Base-by-base conservation (phyloP, 2,888 invertebrate genomes). In the Pristionchus japonicus region DNA sequence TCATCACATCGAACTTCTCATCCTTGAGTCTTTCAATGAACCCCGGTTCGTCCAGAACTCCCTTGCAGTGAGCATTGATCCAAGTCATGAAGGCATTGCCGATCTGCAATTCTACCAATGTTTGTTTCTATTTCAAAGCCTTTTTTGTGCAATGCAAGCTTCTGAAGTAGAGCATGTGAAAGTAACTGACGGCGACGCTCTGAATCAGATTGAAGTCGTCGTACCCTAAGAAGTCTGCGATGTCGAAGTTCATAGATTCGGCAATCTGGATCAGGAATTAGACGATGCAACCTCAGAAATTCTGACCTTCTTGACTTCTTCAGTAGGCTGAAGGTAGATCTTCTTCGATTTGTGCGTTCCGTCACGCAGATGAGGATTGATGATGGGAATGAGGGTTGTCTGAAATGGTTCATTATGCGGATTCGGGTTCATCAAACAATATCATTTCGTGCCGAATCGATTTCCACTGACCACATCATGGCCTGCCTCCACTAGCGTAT, bases 311-410 rank as follows among this genome's bases (percentile, higher is more conserved):
- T 34, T 43, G 1, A 77, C 77, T 13, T 77, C 77, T 15, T 82
- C 82, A 23, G 47, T 77, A 2, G 23, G 77, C 9, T 82, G 6
- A 1, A 82, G 11, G 52, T 82, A 82, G 52, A 82, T 82, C 52
- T 82, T 82, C 20, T 34, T 27, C 31, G 82, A 82, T 37, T 82
- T 82, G 31, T 31, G 52, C 1, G 82, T 52, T 1, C 82, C 52
- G 23, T 82, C 82, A 0, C 34, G 31, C 31, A 37, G 31, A 17
- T 27, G 13, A 4, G 52, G 31, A 37, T 82, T 37, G 31, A 82
- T n/a, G 4, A 82, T 82, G 27, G 82, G 82, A 31, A 82, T 82
- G n/a, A 82, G 31, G 11, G 82, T 43, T 1, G 82, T 82, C 82
- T 82, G 49, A n/a, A 77, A 74, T 7, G 23, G 74, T n/a, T n/a